Conservation (phyloP, 1,140 invertebrate genomes). For the Lepidotrigona ventralis region DNA sequence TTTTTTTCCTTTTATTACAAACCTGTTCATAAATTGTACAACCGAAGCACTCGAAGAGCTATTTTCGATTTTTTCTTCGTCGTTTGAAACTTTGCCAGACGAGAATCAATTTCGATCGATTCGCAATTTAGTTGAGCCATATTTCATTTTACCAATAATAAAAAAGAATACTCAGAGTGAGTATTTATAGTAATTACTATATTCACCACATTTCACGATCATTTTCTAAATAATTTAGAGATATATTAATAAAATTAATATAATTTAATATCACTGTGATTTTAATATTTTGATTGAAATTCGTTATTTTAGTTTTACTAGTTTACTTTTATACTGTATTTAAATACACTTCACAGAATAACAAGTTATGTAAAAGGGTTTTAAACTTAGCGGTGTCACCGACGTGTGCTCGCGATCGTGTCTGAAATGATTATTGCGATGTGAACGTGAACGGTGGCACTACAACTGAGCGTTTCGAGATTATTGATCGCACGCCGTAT, state of each 20-base stretch:
- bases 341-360: neutral
- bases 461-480: neutral
- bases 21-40: conserved; percentile 21
- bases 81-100: neutral
- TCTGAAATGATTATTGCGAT: conserved; percentile 21
- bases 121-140: neutral
- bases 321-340: neutral
- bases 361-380: neutral
- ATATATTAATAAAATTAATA: neutral
- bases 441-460: neutral
- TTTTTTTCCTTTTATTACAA: neutral
- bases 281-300: neutral
- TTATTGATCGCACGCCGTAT: conserved; percentile 21
- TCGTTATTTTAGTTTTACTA: neutral
- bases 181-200: neutral
- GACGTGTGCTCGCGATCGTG: neutral
- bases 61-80: neutral
- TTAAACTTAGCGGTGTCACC: neutral
- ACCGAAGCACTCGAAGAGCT: neutral
- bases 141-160: neutral
- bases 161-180: too few species aligned
- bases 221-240: neutral
- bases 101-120: too few species aligned
- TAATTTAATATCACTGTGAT: neutral
- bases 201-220: neutral